Base-by-base conservation (phyloP, 2,797 vertebrate species). In the Lophius americanus region DNA sequence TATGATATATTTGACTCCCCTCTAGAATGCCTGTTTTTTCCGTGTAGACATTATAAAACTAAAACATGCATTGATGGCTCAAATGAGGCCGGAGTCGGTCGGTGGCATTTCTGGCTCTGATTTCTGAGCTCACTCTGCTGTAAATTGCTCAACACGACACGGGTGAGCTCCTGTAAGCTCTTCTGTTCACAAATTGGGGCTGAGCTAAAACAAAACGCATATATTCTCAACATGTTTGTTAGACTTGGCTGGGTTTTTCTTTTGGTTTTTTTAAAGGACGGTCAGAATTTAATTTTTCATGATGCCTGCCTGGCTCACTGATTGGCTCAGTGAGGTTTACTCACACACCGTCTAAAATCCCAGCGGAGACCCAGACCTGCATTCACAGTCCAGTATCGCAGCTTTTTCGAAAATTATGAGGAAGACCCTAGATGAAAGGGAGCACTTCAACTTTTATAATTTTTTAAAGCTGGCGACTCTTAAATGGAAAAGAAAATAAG, bases 301-400 rank as follows among this genome's bases (percentile, higher is more conserved):
- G 76, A 87, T 85, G 82, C 23, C 69, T 50, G 74, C 70, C 75
- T 79, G 53, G 52, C 77, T 83, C 67, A 70, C 62, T 91, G 83
- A 89, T 92, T 91, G 90, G 80, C 64, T 51, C 41, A 43, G 79
- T 70, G 91, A 83, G 35, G 76, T 89, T 92, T 91, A 91, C 68
- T 68, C 57, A 76, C 60, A 76, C 60, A 91, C 74, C 83, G 83
- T 82, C 73, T 48, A 80, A 85, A 89, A 92, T 89, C 86, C 84
- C 61, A 60, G 68, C 70, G 79, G 81, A 84, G 75, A 84, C 46
- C 75, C 70, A 78, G 70, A 77, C 76, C 84, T 73, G 39, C 35
- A 59, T 86, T 81, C 56, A 71, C 84, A 79, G 59, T 64, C 67
- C 68, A 50, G 59, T 77, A 84, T 85, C 86, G 79, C 70, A 83